phyloP scores from a whole-genome alignment of 2,888 invertebrate genomes.

The Drosophila pegasa region DNA sequence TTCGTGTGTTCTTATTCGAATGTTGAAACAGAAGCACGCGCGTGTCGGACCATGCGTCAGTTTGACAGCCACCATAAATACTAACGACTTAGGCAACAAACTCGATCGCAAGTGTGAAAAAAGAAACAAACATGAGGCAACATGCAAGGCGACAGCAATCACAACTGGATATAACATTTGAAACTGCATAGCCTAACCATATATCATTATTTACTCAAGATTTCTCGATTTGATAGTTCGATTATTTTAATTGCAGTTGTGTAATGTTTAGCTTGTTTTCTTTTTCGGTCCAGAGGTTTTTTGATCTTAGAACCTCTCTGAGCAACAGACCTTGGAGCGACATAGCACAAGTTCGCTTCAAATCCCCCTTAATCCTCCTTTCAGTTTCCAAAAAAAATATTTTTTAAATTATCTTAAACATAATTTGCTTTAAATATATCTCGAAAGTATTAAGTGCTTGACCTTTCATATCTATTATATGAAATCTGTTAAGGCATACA shows the following conservation, averaged over 20 bases:
- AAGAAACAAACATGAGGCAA: not conserved
- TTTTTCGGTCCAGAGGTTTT: not conserved
- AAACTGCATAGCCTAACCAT: not conserved
- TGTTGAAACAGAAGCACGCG: slow-evolving; percentile 66
- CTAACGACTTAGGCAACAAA: slow-evolving; percentile 48
- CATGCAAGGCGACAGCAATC: slow-evolving; percentile 17
- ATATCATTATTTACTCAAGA: slow-evolving; percentile 13
- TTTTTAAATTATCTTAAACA: no score
- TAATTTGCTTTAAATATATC: no score
- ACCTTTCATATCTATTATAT: not conserved
- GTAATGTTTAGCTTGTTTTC: not conserved
- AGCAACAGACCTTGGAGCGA: not conserved
- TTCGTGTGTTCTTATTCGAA: slow-evolving; percentile 71
- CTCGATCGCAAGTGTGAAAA: slow-evolving; percentile 14
- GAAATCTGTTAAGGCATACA: not conserved
- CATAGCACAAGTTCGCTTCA: not conserved
- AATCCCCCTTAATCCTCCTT: no score
- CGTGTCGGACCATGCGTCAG: slow-evolving; percentile 50
- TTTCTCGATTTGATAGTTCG: slow-evolving; percentile 2
- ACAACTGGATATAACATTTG: slow-evolving; percentile 1
- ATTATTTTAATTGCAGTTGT: slow-evolving; percentile 9
- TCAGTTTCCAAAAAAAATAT: no score
- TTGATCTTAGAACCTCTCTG: not conserved
- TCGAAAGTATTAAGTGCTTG: no score
- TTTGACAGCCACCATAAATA: slow-evolving; percentile 46